Conservation (phyloP, 2,113 vertebrate species). For the Cryptoleucopteryx plumbea region DNA sequence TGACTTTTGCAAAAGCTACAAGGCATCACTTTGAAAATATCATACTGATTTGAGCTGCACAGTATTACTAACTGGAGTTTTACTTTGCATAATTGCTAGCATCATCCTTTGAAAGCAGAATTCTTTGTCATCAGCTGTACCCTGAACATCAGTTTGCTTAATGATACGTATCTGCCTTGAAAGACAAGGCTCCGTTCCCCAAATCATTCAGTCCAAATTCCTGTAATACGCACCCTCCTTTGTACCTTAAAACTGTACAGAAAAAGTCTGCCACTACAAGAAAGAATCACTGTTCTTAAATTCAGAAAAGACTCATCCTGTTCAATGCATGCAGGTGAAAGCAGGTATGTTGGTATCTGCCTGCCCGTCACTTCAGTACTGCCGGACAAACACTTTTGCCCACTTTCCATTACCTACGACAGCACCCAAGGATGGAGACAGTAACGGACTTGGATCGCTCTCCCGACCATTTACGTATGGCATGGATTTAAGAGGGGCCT, state of each 20-base stretch:
- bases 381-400: not conserved
- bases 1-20: not conserved
- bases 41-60: not conserved
- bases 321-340: accelerated
- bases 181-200: not conserved
- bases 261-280: not conserved
- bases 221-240: not conserved
- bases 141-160: not conserved
- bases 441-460: accelerated
- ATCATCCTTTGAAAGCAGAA: not conserved
- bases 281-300: not conserved
- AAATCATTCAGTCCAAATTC: not conserved
- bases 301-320: not conserved
- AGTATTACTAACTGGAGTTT: not conserved
- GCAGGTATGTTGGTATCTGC: not conserved
- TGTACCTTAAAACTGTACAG: not conserved
- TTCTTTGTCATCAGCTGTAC: not conserved
- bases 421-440: accelerated
- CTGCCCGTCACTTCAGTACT: not conserved
- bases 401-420: not conserved
- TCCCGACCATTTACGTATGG: not conserved
- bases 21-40: not conserved
- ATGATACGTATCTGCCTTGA: not conserved
- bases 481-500: not conserved
- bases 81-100: not conserved